Base-by-base conservation (phyloP, 2,888 invertebrate species). In the Papilio demoleus region DNA sequence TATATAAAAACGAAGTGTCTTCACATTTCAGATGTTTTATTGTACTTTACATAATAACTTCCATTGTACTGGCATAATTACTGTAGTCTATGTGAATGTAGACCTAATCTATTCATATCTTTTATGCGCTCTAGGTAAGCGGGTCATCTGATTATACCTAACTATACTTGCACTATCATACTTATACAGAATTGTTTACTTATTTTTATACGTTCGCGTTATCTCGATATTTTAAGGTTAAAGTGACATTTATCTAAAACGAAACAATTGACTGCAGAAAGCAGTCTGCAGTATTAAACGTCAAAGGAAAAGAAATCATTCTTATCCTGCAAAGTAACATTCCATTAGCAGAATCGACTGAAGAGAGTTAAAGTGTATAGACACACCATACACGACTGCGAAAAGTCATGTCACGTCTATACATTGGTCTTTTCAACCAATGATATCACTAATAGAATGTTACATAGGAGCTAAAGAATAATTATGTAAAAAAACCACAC, bases 1-100 rank as follows among this genome's bases (percentile, higher is more conserved):
- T 56, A 6, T 22, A 31, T 56, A 8, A 56, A 56, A 56, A 31
- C 31, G n/a, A 31, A 56, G 53, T 24, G 8, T 31, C 53, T 31
- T 56, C 53, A 31, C 9, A 17, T 56, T 31, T 9, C 17, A 56
- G 31, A 17, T 56, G n/a, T 56, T 56, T 27, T 56, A 31, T 56
- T 56, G 17, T 31, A 31, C 17, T 31, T 31, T 31, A 56, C 53
- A 31, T 56, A 53, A 27, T 27, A 31, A 31, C n/a, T 31, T 31
- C 31, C 31, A 56, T 56, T 56, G 53, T 56, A 56, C 27, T 56
- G 31, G 9, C 17, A 61, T 61, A 61, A 42, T 61, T 61, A 61
- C 40, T 27, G 24, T 14, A 36, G 36, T 4, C 42, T 61, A 61
- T 17, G 60, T 42, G 60, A 27, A 40, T 17, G 17, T 31, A 56